Base-by-base conservation (phyloP, 2,888 invertebrate species). In the Agrotis segetum region DNA sequence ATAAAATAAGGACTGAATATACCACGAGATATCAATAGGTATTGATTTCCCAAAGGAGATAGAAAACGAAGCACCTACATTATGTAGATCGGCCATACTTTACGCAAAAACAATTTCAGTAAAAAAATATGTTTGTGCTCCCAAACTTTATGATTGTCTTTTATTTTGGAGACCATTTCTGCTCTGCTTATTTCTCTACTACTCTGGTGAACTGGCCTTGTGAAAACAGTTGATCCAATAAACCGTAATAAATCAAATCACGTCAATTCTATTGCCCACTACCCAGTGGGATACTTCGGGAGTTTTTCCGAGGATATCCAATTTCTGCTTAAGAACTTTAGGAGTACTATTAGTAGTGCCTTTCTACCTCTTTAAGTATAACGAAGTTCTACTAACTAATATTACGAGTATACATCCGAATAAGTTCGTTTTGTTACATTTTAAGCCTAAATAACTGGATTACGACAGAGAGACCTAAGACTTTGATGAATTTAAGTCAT, bases 81-180 rank as follows among this genome's bases (percentile, higher is more conserved):
- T 7, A n/a, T n/a, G 55, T n/a, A 21, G 19, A 44, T 24, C n/a
- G 13, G n/a, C 5, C 16, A 29, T 50, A 29, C 2, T 1, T 19
- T 24, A 17, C 19, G 7, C 24, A 60, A 66, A 66, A 55, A 40
- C 40, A 19, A 75, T 29, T 19, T 58, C 59, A 58, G 58, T 49
- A 56, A 58, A 69, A 61, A 65, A 67, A 67, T 46, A 64, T 74
- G 53, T 76, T 68, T 76, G 29, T 55, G n/a, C 75, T 67, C 44
- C 24, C 4, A 19, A 76, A 58, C 46, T 77, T 49, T 56, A 68
- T 56, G 50, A 40, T 50, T 17, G 34, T 2, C 56, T 50, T 50
- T 58, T 71, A 71, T 59, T 40, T 52, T 13, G 14, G 47, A 16
- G 77, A 58, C 9, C 9, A 21, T 16, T 21, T 19, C 13, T 13